Evolutionary conservation across 2,797 vertebrate species (phyloP).

Genomic region (Sphaeramia orbicularis): DNA sequence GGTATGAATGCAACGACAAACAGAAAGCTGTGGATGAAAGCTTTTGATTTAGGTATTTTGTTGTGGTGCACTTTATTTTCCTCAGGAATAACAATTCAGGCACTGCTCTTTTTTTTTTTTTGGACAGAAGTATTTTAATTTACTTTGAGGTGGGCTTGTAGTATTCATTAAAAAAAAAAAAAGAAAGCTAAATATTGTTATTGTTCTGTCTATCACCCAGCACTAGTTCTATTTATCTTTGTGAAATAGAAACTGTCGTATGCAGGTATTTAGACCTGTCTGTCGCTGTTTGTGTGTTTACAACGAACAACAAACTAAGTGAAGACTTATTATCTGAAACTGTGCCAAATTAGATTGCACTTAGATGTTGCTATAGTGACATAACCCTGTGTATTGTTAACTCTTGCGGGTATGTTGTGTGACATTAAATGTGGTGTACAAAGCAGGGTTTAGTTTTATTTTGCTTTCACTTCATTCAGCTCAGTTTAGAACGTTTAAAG

Average conservation of each 20-base stretch:
- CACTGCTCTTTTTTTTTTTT: not conserved
- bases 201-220: conserved; percentile 16
- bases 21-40: not conserved
- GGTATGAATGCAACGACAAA: not conserved
- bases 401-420: conserved; percentile 50
- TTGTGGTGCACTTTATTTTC: not conserved
- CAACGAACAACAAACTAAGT: conserved; percentile 40
- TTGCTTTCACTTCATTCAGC: conserved; percentile 15
- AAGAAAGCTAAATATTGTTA: conserved; percentile 2
- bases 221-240: conserved; percentile 33
- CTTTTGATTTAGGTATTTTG: not conserved
- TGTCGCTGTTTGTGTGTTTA: conserved; percentile 63
- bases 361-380: conserved; percentile 49
- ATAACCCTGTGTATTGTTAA: conserved; percentile 60
- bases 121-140: too few species aligned
- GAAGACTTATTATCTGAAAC: conserved; percentile 57
- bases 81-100: not conserved
- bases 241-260: conserved; percentile 43
- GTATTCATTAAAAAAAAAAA: not conserved
- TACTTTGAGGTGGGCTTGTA: not conserved
- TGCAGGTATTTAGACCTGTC: conserved; percentile 24
- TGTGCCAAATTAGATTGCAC: conserved; percentile 73
- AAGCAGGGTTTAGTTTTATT: not conserved
- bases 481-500: not conserved
- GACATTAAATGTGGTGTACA: conserved; percentile 26